These are phyloP conservation scores for Sorex fumeus DNA, from an alignment of 2,113 vertebrate species.

Conservation along the genomic window DNA sequence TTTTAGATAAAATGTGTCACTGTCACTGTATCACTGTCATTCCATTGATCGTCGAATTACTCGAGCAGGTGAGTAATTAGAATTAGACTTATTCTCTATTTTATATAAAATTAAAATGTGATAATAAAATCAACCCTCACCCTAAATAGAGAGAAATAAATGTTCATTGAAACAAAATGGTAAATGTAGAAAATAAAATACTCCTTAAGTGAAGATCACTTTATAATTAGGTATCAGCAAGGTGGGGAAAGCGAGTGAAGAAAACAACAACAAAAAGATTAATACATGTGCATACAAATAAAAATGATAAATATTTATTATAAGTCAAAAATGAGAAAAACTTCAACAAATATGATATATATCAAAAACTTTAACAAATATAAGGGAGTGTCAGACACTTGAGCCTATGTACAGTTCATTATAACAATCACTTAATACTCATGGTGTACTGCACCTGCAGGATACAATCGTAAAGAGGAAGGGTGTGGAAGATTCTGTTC, in stretches of 20 bases:
- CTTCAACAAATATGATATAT: not conserved
- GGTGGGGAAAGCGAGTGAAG: not conserved
- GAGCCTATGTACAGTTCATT: too few relatives aligned
- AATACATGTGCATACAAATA: not conserved
- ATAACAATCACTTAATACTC: too few relatives aligned
- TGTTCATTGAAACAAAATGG: not conserved
- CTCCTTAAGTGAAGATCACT: not conserved
- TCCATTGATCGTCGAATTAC: too few relatives aligned
- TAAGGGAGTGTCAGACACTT: too few relatives aligned
- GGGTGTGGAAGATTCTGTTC: too few relatives aligned
- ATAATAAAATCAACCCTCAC: not conserved
- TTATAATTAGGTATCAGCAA: not conserved
- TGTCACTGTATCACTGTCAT: too few relatives aligned
- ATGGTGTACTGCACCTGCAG: too few relatives aligned
- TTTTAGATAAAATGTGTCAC: too few relatives aligned
- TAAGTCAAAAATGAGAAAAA: not conserved
- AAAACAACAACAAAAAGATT: not conserved
- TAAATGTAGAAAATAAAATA: conserved; percentile 36
- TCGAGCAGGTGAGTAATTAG: too few relatives aligned
- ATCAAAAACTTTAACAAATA: too few relatives aligned
- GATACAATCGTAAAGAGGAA: too few relatives aligned
- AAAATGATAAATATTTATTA: not conserved
- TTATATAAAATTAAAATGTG: too few relatives aligned
- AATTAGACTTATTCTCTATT: not conserved
- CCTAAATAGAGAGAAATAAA: conserved; percentile 13